phyloP scores from a whole-genome alignment of 2,888 invertebrate species.

The Polydrusus pterygomalis region DNA sequence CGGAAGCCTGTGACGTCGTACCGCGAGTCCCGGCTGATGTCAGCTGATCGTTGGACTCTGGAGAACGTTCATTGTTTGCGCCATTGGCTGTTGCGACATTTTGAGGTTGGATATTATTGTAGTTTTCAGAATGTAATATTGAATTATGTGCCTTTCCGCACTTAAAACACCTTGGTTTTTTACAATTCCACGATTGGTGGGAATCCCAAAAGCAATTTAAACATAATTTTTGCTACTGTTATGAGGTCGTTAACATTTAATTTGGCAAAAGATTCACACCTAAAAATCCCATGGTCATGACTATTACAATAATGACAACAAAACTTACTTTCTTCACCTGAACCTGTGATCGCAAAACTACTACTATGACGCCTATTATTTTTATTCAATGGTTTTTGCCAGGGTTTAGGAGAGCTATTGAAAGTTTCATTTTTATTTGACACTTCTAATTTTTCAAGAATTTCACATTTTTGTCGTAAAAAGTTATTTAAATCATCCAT shows the following conservation, averaged over 20 bases:
- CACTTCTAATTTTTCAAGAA: constrained; percentile 46
- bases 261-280: constrained; percentile 33
- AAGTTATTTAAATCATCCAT: constrained; percentile 47
- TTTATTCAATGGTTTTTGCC: constrained; percentile 12
- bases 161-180: constrained; percentile 37
- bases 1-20: not conserved
- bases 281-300: constrained; percentile 42
- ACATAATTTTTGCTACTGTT: constrained; percentile 40
- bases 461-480: constrained; percentile 42
- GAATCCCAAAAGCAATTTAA: constrained; percentile 48
- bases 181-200: constrained; percentile 36
- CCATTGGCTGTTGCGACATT: not conserved
- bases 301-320: constrained; percentile 44
- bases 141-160: constrained; percentile 46
- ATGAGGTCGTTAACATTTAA: not conserved
- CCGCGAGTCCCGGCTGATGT: not conserved
- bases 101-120: not conserved
- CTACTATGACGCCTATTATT: constrained; percentile 15
- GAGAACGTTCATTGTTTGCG: not conserved
- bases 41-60: not conserved
- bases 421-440: not conserved
- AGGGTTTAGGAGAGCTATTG: not conserved
- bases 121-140: constrained; percentile 30
- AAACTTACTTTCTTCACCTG: not conserved
- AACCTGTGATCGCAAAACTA: not conserved